phyloP scores from a whole-genome alignment of 2,113 vertebrate genomes.

The Nothocercus nigrocapillus region DNA sequence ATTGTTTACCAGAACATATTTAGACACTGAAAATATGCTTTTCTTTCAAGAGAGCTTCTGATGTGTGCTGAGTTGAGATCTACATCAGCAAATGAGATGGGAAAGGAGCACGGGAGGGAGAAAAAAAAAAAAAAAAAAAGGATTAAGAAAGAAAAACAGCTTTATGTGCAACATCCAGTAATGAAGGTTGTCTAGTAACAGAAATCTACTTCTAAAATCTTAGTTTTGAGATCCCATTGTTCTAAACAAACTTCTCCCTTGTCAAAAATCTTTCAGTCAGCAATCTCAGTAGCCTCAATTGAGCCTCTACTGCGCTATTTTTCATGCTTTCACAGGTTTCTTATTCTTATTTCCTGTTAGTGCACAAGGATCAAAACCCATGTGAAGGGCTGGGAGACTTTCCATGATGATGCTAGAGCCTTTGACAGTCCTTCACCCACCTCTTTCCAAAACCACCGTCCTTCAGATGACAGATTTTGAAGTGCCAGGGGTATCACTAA shows the following conservation, averaged over 20 bases:
- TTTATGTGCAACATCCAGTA: neutral
- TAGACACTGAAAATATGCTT: neutral
- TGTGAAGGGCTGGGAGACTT: neutral
- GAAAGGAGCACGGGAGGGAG: neutral
- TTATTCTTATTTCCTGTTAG: neutral
- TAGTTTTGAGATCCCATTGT: fast-evolving
- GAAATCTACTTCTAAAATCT: neutral
- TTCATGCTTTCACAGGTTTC: neutral
- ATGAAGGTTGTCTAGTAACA: neutral
- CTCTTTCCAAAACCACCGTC: neutral
- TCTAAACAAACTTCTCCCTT: neutral
- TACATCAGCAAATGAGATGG: neutral
- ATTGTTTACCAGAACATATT: neutral
- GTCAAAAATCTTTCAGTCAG: neutral
- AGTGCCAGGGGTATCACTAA: fast-evolving
- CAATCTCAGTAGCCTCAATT: neutral
- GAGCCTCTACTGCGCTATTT: neutral
- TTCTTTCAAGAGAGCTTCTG: neutral
- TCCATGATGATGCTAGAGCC: neutral
- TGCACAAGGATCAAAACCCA: neutral
- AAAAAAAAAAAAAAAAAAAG: neutral
- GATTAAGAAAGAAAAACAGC: neutral
- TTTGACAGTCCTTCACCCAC: neutral
- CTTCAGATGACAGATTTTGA: neutral
- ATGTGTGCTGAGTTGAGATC: neutral